phyloP scores from a whole-genome alignment of 2,113 vertebrate species.

The Bubalus kerabau region DNA sequence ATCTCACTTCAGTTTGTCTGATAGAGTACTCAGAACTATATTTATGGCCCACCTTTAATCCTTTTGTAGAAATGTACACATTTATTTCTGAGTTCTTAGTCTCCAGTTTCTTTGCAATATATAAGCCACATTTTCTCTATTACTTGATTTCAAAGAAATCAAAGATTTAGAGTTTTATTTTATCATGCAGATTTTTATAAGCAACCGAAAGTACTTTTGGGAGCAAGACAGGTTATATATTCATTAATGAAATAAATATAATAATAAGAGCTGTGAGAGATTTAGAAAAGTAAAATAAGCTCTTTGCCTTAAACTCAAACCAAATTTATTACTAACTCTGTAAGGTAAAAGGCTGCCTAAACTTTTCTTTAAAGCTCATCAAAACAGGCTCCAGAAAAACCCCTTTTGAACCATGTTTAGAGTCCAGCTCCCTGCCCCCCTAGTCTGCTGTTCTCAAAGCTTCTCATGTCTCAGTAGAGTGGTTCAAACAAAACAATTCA shows the following conservation, averaged over 20 bases:
- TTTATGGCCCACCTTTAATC: background rate
- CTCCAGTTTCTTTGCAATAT: background rate
- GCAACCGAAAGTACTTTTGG: background rate
- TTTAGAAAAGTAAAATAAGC: background rate
- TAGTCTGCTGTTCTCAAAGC: background rate
- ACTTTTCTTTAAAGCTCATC: background rate
- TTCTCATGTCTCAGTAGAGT: background rate
- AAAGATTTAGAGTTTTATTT: slow-evolving; percentile 9
- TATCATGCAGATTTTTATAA: slow-evolving; percentile 31
- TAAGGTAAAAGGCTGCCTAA: background rate
- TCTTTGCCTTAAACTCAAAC: background rate
- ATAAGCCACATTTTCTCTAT: background rate
- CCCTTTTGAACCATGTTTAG: background rate
- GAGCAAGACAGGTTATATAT: background rate
- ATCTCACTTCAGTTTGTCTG: slow-evolving; percentile 5
- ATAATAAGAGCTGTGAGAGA: background rate
- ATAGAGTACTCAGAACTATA: background rate
- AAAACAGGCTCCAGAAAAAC: background rate
- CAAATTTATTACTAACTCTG: background rate
- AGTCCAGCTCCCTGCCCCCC: background rate
- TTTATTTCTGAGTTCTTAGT: background rate
- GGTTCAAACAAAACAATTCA: background rate
- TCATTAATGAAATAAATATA: slow-evolving; percentile 32
- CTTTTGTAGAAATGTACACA: background rate
- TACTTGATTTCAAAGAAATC: background rate